These are phyloP conservation scores for Synanceia verrucosa DNA, from an alignment of 2,797 vertebrate species.

Conservation along the genomic window DNA sequence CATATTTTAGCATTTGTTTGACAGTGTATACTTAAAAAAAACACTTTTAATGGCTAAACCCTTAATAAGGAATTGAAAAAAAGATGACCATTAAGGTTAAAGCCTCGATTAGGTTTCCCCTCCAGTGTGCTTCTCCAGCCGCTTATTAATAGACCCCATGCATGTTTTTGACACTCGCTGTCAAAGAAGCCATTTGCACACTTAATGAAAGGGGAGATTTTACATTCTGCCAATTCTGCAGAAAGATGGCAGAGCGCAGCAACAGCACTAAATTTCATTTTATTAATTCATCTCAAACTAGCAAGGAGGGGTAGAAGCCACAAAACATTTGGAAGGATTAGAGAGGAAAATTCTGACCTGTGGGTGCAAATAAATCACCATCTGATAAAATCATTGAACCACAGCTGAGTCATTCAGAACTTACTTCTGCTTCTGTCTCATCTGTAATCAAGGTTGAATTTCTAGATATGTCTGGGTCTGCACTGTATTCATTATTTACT, in stretches of 20 bases:
- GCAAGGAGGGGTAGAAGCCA: slow-evolving; percentile 5
- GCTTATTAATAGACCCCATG: slow-evolving; percentile 67
- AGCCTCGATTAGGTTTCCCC: slow-evolving; percentile 52
- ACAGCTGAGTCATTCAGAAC: slow-evolving; percentile 4
- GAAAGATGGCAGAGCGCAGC: slow-evolving; percentile 56
- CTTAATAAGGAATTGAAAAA: slow-evolving; percentile 67
- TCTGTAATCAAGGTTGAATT: background rate
- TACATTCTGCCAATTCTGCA: slow-evolving; percentile 69
- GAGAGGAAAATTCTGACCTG: slow-evolving; percentile 37
- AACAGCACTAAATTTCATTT: slow-evolving; percentile 47
- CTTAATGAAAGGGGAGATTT: slow-evolving; percentile 68
- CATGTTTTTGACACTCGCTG: slow-evolving; percentile 74
- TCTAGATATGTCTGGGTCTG: background rate
- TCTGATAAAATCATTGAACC: slow-evolving; percentile 31
- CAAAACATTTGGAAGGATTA: slow-evolving; percentile 20
- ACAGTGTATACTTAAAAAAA: slow-evolving; percentile 46
- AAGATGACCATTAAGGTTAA: slow-evolving; percentile 69
- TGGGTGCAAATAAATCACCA: slow-evolving; percentile 6
- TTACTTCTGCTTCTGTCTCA: slow-evolving; percentile 1
- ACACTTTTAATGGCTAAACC: slow-evolving; percentile 58
- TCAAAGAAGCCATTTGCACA: slow-evolving; percentile 73
- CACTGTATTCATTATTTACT: background rate
- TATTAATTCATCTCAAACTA: slow-evolving; percentile 53
- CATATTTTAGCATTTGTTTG: slow-evolving; percentile 48
- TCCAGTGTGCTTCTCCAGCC: slow-evolving; percentile 46